Evolutionary conservation across 1,140 invertebrate species (phyloP).

Genomic region (Hormaphis cornu): DNA sequence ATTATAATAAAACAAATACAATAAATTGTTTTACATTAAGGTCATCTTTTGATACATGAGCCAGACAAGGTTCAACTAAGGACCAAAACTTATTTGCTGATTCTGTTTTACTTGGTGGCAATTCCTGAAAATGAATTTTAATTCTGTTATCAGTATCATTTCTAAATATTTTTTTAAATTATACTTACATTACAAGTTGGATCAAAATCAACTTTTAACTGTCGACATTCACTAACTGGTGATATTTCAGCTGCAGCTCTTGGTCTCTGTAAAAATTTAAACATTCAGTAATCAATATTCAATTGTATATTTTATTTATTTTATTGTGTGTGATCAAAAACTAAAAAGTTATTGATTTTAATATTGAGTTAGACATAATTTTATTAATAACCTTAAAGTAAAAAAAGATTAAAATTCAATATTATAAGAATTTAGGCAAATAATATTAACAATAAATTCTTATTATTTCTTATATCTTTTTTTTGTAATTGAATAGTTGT

Average conservation of each 20-base stretch:
- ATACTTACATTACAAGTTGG: not conserved
- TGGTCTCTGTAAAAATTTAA: constrained; percentile 5
- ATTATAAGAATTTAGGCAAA: not conserved
- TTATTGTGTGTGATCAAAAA: too few relatives aligned
- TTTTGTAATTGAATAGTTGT: too few relatives aligned
- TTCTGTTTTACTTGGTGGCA: constrained; percentile 58
- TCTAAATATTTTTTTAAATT: not conserved
- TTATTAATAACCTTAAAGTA: too few relatives aligned
- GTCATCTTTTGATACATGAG: constrained; percentile 77
- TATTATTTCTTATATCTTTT: too few relatives aligned
- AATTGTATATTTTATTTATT: too few relatives aligned
- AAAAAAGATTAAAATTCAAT: not conserved
- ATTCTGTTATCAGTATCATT: not conserved
- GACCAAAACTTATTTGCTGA: constrained; percentile 92
- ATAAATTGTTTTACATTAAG: constrained; percentile 48
- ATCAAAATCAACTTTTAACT: constrained; percentile 12
- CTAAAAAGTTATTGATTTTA: too few relatives aligned
- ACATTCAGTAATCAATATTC: not conserved
- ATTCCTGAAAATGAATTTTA: not conserved
- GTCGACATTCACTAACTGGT: constrained; percentile 14
- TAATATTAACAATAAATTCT: not conserved
- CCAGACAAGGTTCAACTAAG: constrained; percentile 85
- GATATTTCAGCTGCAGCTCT: constrained; percentile 28
- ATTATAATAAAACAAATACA: not conserved
- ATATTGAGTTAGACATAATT: too few relatives aligned